Percentiles rank a stretch among this genome's conserved stretches.
phyloP scores from a whole-genome alignment of 2,797 vertebrate species.

The Carduelis carduelis region DNA sequence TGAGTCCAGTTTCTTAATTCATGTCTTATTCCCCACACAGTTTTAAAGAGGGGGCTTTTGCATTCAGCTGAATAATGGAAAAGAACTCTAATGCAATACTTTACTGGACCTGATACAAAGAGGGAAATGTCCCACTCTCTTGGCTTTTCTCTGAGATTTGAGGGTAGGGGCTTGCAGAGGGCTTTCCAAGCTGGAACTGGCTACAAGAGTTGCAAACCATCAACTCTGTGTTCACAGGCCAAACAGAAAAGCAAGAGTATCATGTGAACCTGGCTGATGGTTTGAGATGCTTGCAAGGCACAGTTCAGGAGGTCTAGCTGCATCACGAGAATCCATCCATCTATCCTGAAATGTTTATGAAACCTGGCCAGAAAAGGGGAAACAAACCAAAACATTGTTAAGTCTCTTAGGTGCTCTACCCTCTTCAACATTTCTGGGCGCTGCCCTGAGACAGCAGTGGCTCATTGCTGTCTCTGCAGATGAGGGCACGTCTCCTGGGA shows the following conservation, averaged over 20 bases:
- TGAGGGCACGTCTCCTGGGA: background rate
- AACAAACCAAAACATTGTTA: background rate
- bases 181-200: background rate
- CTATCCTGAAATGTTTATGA: background rate
- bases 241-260: background rate
- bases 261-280: background rate
- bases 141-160: background rate
- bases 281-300: background rate
- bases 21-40: accelerated
- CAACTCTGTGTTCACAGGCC: background rate
- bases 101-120: background rate
- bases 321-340: background rate
- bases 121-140: background rate
- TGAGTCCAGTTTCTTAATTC: background rate
- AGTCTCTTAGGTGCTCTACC: background rate
- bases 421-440: accelerated
- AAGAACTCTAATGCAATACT: background rate
- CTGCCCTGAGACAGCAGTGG: background rate
- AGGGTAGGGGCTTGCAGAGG: background rate
- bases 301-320: background rate
- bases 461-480: background rate
- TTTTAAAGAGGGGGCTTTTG: background rate
- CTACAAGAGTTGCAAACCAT: background rate
- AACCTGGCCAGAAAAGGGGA: background rate
- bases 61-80: background rate